phyloP scores from a whole-genome alignment of 2,888 invertebrate genomes.

The Thumatha senex region DNA sequence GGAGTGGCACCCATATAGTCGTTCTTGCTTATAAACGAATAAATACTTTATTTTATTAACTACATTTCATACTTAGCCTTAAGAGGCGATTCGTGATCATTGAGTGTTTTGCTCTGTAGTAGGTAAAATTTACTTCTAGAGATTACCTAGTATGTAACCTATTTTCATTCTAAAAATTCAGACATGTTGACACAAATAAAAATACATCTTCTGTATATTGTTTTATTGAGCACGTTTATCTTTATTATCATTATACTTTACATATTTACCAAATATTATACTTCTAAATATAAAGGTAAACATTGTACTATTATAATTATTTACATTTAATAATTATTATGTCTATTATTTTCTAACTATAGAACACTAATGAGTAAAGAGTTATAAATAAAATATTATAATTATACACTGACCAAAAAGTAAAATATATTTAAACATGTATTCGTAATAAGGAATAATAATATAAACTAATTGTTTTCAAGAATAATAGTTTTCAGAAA shows the following conservation, averaged over 20 bases:
- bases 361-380: constrained; percentile 45
- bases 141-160: too few relatives aligned
- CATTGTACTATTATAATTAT: constrained; percentile 44
- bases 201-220: constrained; percentile 6
- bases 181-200: too few relatives aligned
- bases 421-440: constrained; percentile 15
- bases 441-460: constrained; percentile 6
- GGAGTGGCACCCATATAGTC: too few relatives aligned
- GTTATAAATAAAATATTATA: constrained; percentile 25
- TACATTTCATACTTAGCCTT: too few relatives aligned
- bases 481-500: too few relatives aligned
- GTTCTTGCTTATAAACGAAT: too few relatives aligned
- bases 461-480: constrained; percentile 8
- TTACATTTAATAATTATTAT: constrained; percentile 25
- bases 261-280: constrained; percentile 32
- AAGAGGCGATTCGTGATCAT: too few relatives aligned
- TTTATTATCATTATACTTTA: constrained; percentile 29
- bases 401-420: constrained; percentile 6
- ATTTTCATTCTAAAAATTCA: too few relatives aligned
- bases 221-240: constrained; percentile 56
- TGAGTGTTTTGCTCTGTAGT: too few relatives aligned
- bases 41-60: too few relatives aligned
- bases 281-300: constrained; percentile 40
- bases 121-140: too few relatives aligned
- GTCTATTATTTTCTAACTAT: constrained; percentile 38